Base-by-base conservation (phyloP, 2,888 invertebrate genomes). In the Nymphalis urticae region DNA sequence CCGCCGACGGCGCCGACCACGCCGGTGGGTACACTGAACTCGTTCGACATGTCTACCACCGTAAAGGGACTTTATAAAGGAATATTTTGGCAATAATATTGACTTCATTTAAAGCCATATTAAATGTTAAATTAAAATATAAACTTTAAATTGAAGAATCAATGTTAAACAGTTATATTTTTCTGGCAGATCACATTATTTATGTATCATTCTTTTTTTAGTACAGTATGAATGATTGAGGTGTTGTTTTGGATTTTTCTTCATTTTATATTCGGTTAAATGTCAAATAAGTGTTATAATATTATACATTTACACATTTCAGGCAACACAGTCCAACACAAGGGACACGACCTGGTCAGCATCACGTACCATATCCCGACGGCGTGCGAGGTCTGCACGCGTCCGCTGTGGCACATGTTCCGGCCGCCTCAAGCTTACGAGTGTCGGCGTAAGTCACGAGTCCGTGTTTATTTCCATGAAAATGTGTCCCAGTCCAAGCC, bases 321-420 rank as follows among this genome's bases (percentile, higher is more conserved):
- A 92, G 92, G 87, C 48, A 95, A 95, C 78, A 95, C 95, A 19
- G 94, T 96, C 76, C 94, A 95, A 79, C 95, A 97, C 85, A 98
- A 98, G 88, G 97, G 99, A 17, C 99, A 99, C 93, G 99, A 99
- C 92, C 97, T 99, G 85, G 95, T 98, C 75, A 96, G 97, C 88
- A 97, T 99, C 82, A 97, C 97, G 79, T 99, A 97, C 93, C 98
- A 99, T 91, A 99, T 98, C 95, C 99, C 99, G 67, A 98, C 99
- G 16, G 97, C 97, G 77, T 99, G 99, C 93, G 99, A 99, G 93
- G 97, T 98, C 77, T 99, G 99, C 94, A 96, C 98, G 75, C 98
- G 98, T 84, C 98, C 98, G 80, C 94, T 99, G 79, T 99, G 98
- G 97, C 97, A 98, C 91, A 97, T 99, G 96, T 97, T 99, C 91